Percentiles rank a stretch among this genome's conserved stretches.
Evolutionary conservation across 2,113 vertebrate species (phyloP).

Genomic region (Pomatorhinus ruficollis): DNA sequence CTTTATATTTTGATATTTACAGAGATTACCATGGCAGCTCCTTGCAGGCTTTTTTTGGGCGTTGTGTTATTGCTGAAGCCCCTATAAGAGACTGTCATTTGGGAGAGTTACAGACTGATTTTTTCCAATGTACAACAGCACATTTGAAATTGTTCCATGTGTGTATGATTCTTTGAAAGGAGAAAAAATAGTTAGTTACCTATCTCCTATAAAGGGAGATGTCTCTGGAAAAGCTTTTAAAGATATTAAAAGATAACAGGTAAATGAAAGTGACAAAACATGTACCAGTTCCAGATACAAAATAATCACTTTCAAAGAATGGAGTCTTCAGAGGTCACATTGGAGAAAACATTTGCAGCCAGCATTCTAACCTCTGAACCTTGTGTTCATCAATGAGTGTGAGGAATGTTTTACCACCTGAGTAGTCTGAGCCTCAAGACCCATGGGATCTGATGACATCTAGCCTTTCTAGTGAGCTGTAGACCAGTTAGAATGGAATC

Average conservation of each 20-base stretch:
- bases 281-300: background rate
- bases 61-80: background rate
- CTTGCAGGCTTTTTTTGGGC: background rate
- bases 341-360: background rate
- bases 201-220: background rate
- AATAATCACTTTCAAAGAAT: background rate
- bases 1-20: background rate
- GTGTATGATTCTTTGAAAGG: background rate
- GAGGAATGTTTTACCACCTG: background rate
- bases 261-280: background rate
- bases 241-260: background rate
- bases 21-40: background rate
- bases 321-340: background rate
- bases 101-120: background rate
- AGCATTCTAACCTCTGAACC: background rate
- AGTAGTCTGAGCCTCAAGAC: background rate
- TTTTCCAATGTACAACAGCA: background rate
- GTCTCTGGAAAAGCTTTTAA: background rate
- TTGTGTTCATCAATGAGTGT: fast-evolving
- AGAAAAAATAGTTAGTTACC: background rate
- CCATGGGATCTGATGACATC: background rate
- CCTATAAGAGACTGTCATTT: background rate
- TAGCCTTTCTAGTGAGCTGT: background rate
- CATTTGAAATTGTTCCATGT: background rate
- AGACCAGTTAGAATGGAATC: background rate